phyloP scores from a whole-genome alignment of 2,113 vertebrate species.

The Tychaedon coryphoeus region DNA sequence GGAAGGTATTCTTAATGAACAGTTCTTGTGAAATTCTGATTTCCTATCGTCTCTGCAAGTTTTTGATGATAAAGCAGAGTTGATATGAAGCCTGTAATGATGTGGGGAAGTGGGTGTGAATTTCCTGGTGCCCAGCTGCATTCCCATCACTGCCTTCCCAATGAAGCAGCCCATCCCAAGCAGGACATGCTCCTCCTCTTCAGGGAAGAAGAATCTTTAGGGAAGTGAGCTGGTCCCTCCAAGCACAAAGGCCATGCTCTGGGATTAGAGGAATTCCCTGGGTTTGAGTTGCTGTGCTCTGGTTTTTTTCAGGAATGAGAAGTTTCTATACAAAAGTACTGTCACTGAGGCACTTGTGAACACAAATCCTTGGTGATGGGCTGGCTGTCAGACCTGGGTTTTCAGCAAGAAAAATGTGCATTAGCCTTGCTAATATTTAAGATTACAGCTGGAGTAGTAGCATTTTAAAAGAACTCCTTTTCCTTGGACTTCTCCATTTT shows the following conservation, averaged over 20 bases:
- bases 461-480: neutral
- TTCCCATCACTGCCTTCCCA: neutral
- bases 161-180: neutral
- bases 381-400: neutral
- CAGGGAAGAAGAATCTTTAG: neutral
- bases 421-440: neutral
- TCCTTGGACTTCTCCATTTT: neutral
- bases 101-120: neutral
- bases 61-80: conserved; percentile 13
- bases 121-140: neutral
- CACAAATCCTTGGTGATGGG: neutral
- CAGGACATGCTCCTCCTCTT: neutral
- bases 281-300: neutral
- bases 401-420: neutral
- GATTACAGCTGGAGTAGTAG: neutral
- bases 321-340: neutral
- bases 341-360: neutral
- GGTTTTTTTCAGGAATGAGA: neutral
- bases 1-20: neutral
- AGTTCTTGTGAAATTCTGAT: conserved; percentile 40
- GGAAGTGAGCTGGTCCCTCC: accelerated
- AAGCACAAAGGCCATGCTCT: accelerated
- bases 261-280: neutral
- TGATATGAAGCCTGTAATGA: neutral
- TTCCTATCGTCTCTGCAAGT: neutral